These are phyloP conservation scores for Dexiosoma caninum DNA, from an alignment of 2,888 invertebrate species.

Conservation along the genomic window DNA sequence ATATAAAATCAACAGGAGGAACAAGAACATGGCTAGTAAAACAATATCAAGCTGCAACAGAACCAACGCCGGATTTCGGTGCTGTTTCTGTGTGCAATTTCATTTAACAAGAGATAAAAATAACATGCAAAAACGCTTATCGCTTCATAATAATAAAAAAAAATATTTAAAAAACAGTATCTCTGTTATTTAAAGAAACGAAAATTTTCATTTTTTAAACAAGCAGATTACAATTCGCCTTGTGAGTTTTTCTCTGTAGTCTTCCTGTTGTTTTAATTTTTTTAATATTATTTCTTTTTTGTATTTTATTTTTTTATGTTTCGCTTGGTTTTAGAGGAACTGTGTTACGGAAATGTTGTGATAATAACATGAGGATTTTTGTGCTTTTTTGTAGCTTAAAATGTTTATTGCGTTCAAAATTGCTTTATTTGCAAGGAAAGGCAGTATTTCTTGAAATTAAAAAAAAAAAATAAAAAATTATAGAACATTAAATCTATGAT, in stretches of 20 bases:
- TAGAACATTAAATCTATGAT: too few relatives aligned
- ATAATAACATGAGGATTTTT: conserved; percentile 1
- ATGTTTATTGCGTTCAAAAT: background rate
- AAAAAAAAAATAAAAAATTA: too few relatives aligned
- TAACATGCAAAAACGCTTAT: conserved; percentile 29
- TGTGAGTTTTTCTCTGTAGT: background rate
- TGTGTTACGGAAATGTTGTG: conserved; percentile 19
- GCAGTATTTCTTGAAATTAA: too few relatives aligned
- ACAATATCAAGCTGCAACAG: background rate
- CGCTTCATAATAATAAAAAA: conserved; percentile 26
- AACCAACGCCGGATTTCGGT: background rate
- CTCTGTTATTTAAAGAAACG: background rate
- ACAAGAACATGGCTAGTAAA: background rate
- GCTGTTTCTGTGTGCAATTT: background rate
- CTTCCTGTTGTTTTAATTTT: background rate
- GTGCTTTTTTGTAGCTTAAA: background rate
- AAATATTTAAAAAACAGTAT: background rate
- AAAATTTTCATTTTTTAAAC: background rate
- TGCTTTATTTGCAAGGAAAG: background rate
- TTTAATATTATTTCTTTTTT: background rate
- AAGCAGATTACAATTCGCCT: conserved; percentile 8
- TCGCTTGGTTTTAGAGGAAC: background rate
- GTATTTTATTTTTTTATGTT: background rate
- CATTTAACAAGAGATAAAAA: conserved; percentile 3
- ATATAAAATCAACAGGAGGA: background rate